phyloP scores from a whole-genome alignment of 2,113 vertebrate species.

The Turdus rufiventris region DNA sequence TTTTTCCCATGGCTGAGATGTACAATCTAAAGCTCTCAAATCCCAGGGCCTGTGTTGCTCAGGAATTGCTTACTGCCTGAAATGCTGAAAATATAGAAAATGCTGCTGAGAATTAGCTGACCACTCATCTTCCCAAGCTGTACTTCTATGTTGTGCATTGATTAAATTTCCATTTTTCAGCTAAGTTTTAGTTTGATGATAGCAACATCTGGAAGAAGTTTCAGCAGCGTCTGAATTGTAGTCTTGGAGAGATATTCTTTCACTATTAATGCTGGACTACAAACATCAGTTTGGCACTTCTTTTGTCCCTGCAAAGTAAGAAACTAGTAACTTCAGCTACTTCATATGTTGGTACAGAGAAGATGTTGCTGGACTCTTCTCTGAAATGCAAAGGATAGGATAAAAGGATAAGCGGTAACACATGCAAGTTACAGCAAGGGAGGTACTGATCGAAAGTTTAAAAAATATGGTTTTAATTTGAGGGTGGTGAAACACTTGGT shows the following conservation, averaged over 20 bases:
- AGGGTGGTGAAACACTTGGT: background rate
- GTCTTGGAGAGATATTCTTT: background rate
- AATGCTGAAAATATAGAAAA: background rate
- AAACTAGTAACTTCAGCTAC: background rate
- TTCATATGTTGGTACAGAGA: background rate
- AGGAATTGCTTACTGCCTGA: background rate
- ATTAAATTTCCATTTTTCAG: background rate
- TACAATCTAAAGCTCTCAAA: background rate
- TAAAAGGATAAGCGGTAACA: background rate
- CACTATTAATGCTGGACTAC: background rate
- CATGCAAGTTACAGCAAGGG: background rate
- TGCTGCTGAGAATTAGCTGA: background rate
- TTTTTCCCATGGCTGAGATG: background rate
- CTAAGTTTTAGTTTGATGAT: background rate
- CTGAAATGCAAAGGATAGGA: background rate
- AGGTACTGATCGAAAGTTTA: background rate
- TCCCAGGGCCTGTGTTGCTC: background rate
- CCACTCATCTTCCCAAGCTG: background rate
- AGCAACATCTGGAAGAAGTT: background rate
- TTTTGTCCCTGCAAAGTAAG: background rate
- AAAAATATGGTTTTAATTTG: background rate
- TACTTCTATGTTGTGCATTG: background rate
- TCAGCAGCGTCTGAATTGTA: background rate
- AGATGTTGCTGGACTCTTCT: background rate
- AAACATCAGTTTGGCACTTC: background rate